Conservation (phyloP, 2,113 vertebrate genomes). For the Collichthys lucidus region DNA sequence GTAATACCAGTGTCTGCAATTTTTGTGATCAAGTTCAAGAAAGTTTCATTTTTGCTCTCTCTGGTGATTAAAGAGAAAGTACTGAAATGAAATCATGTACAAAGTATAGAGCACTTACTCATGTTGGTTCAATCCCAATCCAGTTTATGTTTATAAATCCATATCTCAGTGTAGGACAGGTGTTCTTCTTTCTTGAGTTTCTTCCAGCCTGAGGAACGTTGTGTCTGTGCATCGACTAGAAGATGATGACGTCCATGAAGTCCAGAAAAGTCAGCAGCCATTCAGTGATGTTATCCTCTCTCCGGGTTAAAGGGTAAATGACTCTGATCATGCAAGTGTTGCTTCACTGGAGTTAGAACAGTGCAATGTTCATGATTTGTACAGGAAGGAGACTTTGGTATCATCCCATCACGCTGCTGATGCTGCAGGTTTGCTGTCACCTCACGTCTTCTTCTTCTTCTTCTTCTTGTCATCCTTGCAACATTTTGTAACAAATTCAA, state of each 20-base stretch:
- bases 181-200: neutral
- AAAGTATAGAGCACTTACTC: conserved; percentile 26
- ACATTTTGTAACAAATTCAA: neutral
- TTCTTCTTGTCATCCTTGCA: neutral
- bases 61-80: neutral
- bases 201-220: neutral
- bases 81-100: neutral
- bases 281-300: neutral
- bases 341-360: neutral
- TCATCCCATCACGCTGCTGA: conserved; percentile 4
- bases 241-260: neutral
- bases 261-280: neutral
- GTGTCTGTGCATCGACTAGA: neutral
- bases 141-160: conserved; percentile 12
- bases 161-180: neutral
- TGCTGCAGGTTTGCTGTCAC: conserved; percentile 8
- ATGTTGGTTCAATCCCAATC: neutral
- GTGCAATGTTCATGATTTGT: neutral
- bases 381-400: neutral
- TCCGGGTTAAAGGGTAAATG: neutral
- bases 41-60: neutral
- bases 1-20: neutral
- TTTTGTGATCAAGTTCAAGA: neutral
- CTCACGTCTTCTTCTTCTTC: neutral
- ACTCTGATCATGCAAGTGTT: neutral